A percentile compares a stretch with the other conserved stretches of the same genome.
Evolutionary conservation across 2,113 vertebrate genomes (phyloP).

Genomic region (Pangasianodon hypophthalmus): DNA sequence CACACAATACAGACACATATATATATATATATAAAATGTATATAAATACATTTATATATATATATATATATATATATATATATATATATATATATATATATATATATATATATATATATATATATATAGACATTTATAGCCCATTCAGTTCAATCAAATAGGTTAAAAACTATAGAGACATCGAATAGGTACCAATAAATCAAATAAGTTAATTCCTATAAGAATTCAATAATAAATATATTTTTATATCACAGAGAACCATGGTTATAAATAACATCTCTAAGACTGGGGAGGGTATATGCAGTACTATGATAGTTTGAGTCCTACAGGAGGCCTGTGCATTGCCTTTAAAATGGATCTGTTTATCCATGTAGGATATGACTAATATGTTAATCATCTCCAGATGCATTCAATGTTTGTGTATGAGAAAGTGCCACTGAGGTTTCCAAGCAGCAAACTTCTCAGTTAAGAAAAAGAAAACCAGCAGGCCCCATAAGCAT

Average conservation of each 20-base stretch:
- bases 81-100: too few species aligned
- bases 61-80: too few species aligned
- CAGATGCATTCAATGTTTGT: background rate
- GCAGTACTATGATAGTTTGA: background rate
- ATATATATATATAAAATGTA: too few species aligned
- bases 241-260: too few species aligned
- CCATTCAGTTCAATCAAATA: background rate
- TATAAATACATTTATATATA: too few species aligned
- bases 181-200: too few species aligned
- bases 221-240: background rate
- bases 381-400: background rate
- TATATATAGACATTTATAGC: background rate
- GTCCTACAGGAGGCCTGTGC: background rate
- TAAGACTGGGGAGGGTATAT: background rate
- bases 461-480: conserved; percentile 9
- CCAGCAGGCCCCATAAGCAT: background rate
- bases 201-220: background rate
- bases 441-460: conserved; percentile 26
- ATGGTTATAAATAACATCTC: background rate
- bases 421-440: too few species aligned
- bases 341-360: background rate
- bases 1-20: too few species aligned
- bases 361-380: background rate
- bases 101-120: too few species aligned
- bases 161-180: background rate